Evolutionary conservation across 1,140 invertebrate species (phyloP).

Genomic region (Papilio polyxenes): DNA sequence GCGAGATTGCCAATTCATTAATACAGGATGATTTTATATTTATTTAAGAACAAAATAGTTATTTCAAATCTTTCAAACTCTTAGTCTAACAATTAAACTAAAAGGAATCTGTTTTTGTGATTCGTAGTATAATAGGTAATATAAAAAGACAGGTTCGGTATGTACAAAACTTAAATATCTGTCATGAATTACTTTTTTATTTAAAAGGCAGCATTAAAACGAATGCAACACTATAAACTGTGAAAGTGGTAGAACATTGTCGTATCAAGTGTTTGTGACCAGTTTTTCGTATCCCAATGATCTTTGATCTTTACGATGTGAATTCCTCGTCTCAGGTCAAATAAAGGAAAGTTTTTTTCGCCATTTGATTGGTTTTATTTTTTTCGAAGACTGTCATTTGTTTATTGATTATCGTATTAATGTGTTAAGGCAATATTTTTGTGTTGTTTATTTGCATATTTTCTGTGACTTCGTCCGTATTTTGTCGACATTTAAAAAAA

Average conservation of each 20-base stretch:
- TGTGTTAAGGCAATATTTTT: not conserved
- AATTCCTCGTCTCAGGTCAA: slow-evolving; percentile 29
- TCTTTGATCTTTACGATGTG: slow-evolving; percentile 20
- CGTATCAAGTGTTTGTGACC: slow-evolving; percentile 20
- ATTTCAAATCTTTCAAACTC: no score
- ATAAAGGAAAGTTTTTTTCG: slow-evolving; percentile 31
- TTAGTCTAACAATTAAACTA: no score
- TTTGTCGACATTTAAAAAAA: not conserved
- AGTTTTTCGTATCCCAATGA: slow-evolving; percentile 26
- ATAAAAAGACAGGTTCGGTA: not conserved
- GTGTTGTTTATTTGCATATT: not conserved
- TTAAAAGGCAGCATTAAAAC: not conserved
- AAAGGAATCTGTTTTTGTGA: no score
- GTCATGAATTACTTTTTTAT: not conserved
- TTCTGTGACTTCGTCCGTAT: not conserved
- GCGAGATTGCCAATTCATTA: no score
- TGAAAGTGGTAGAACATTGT: slow-evolving; percentile 30
- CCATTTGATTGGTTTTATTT: slow-evolving; percentile 22
- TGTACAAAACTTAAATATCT: not conserved
- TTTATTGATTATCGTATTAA: slow-evolving; percentile 8
- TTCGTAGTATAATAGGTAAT: no score
- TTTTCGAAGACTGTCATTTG: slow-evolving; percentile 11
- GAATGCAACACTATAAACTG: slow-evolving; percentile 21
- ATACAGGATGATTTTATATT: no score
- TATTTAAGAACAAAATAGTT: no score